phyloP scores from a whole-genome alignment of 2,797 vertebrate genomes.

The Spatula versicolor region DNA sequence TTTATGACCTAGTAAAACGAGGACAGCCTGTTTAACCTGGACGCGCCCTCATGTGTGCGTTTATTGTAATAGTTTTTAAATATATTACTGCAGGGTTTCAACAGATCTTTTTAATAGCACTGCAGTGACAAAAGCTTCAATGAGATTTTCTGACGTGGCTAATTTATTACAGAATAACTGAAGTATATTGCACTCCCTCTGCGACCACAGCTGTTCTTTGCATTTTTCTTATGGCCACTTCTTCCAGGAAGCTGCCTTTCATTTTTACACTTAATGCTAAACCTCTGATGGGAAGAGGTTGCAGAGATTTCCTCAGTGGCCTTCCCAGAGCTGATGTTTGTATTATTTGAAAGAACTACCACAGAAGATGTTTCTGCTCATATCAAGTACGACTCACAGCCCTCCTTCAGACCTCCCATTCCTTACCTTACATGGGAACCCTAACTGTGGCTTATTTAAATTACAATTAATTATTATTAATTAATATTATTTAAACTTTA shows the following conservation, averaged over 20 bases:
- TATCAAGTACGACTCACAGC: accelerated
- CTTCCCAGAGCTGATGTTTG: neutral
- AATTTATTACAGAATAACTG: neutral
- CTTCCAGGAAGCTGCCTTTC: neutral
- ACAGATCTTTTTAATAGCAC: neutral
- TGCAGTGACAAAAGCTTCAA: neutral
- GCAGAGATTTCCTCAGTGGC: neutral
- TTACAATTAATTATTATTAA: too few species aligned
- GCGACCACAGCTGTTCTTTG: neutral
- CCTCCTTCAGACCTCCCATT: neutral
- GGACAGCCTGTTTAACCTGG: neutral
- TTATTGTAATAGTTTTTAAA: neutral
- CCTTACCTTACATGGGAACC: neutral
- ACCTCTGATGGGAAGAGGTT: neutral
- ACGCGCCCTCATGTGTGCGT: accelerated
- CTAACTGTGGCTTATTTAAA: neutral
- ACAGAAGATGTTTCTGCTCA: neutral
- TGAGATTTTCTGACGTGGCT: neutral
- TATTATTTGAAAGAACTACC: neutral
- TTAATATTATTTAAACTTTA: too few species aligned
- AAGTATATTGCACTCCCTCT: neutral
- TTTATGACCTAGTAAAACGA: accelerated
- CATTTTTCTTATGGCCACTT: neutral
- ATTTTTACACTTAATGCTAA: neutral
- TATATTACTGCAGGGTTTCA: neutral